Evolutionary conservation across 2,888 invertebrate genomes (phyloP).

Genomic region (Dryadula phaetusa): DNA sequence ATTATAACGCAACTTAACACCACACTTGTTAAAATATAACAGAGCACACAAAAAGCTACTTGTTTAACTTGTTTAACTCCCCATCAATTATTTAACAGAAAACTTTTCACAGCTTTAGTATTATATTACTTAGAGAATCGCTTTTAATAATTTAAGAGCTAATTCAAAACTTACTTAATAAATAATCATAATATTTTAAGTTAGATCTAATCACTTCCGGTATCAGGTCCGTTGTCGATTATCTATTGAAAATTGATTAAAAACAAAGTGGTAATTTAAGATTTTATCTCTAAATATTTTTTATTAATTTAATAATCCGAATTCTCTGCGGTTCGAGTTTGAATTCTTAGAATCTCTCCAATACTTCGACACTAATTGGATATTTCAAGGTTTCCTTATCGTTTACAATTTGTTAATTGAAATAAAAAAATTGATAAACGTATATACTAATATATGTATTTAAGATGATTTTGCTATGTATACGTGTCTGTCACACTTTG

Average conservation of each 20-base stretch:
- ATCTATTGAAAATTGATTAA: neutral
- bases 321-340: neutral
- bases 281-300: neutral
- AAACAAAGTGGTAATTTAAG: neutral
- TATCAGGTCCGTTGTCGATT: neutral
- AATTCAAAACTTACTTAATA: neutral
- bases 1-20: too few relatives aligned
- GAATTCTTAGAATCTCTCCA: neutral
- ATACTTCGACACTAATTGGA: constrained; percentile 13
- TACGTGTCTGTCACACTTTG: too few relatives aligned
- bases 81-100: too few relatives aligned
- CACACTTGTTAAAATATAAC: too few relatives aligned
- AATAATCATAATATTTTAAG: neutral
- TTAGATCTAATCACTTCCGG: too few relatives aligned
- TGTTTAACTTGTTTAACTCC: too few relatives aligned
- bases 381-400: constrained; percentile 10
- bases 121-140: too few relatives aligned
- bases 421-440: neutral
- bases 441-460: too few relatives aligned
- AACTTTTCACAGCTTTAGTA: too few relatives aligned
- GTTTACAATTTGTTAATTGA: constrained; percentile 15
- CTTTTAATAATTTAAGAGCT: neutral
- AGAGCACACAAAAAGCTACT: too few relatives aligned
- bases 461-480: too few relatives aligned
- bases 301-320: neutral